Conservation (phyloP, 2,113 vertebrate species). For the Progne subis region DNA sequence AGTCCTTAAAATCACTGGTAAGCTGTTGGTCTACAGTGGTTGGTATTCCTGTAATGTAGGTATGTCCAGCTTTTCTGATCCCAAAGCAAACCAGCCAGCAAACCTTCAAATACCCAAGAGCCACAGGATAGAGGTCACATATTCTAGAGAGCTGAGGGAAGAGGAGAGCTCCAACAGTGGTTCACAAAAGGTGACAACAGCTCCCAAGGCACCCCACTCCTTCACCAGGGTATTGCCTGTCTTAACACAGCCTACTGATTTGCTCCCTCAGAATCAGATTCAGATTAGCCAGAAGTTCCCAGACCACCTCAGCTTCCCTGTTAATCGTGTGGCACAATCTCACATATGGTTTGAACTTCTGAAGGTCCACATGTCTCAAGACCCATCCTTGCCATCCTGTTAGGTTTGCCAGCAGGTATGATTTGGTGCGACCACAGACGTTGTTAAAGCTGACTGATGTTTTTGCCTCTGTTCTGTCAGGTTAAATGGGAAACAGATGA, state of each 20-base stretch:
- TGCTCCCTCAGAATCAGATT: background rate
- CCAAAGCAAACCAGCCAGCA: background rate
- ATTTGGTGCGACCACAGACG: background rate
- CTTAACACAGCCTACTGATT: background rate
- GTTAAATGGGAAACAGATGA: background rate
- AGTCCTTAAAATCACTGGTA: background rate
- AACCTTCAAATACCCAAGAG: background rate
- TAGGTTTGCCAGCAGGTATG: background rate
- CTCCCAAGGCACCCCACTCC: background rate
- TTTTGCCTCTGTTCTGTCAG: background rate
- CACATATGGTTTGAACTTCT: background rate
- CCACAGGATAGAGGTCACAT: background rate
- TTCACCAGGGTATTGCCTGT: background rate
- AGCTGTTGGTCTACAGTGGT: background rate
- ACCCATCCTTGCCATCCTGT: background rate
- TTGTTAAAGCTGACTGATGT: background rate
- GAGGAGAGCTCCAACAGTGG: background rate
- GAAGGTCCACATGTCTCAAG: background rate
- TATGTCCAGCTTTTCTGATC: background rate
- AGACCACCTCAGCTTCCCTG: background rate
- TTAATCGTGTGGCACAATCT: background rate
- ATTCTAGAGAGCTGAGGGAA: background rate
- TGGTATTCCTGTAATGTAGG: background rate
- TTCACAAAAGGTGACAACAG: background rate
- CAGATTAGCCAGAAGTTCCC: background rate